Conservation (phyloP, 2,888 invertebrate species). For the Nephrotoma flavescens region DNA sequence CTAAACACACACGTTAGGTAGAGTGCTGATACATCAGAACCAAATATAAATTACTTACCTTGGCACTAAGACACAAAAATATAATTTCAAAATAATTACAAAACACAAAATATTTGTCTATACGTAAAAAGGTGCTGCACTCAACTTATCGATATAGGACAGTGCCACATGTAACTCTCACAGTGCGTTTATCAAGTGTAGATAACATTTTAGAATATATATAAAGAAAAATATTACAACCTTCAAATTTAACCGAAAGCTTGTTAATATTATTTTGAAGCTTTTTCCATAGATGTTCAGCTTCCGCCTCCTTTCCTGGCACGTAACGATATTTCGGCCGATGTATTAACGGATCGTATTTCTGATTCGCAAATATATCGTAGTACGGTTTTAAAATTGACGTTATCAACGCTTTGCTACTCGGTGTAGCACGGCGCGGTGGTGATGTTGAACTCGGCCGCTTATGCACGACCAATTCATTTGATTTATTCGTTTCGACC, state of each 20-base stretch:
- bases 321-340: conserved; percentile 63
- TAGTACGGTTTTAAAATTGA: conserved; percentile 30
- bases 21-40: background rate
- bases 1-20: background rate
- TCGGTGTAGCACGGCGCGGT: conserved; percentile 21
- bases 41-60: background rate
- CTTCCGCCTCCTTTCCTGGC: conserved; percentile 31
- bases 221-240: conserved; percentile 15
- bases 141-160: background rate
- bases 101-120: background rate
- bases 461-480: conserved; percentile 15
- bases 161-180: background rate
- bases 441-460: conserved; percentile 34
- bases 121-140: background rate
- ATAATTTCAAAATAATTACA: background rate
- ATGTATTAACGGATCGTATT: conserved; percentile 60
- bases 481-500: conserved; percentile 34
- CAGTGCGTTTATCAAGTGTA: conserved; percentile 1
- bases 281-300: conserved; percentile 21
- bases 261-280: conserved; percentile 46
- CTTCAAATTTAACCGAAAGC: conserved; percentile 27
- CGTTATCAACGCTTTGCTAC: conserved; percentile 30
- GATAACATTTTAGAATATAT: background rate
- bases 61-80: background rate
- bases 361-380: conserved; percentile 46